phyloP scores from a whole-genome alignment of 2,888 invertebrate species.

The Halocaridina rubra region DNA sequence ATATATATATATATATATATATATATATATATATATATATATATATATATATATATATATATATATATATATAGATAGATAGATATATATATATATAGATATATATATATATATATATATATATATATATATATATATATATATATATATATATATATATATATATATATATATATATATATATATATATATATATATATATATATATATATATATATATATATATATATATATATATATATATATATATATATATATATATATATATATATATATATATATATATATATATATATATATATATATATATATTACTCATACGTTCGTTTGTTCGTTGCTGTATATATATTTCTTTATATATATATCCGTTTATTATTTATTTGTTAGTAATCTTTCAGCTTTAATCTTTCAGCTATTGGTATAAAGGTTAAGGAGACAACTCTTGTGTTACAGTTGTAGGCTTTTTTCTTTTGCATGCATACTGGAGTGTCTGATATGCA shows the following conservation, averaged over 20 bases:
- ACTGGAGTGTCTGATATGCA: no score
- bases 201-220: neutral
- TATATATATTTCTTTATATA: slow-evolving; percentile 6
- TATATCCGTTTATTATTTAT: neutral
- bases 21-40: neutral
- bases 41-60: neutral
- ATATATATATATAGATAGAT: neutral
- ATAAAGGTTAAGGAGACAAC: no score
- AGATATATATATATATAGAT: neutral
- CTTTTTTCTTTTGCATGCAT: no score
- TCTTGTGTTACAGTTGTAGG: no score
- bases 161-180: slow-evolving; percentile 7
- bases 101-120: neutral
- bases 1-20: slow-evolving; percentile 4
- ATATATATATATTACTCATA: neutral
- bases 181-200: neutral
- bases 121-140: slow-evolving; percentile 14
- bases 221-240: slow-evolving; percentile 10
- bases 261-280: neutral
- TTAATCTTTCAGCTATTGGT: neutral
- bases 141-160: slow-evolving; percentile 2
- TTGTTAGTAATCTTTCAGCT: neutral
- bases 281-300: neutral
- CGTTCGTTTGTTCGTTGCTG: neutral
- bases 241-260: slow-evolving; percentile 13